phyloP scores from a whole-genome alignment of 2,797 vertebrate genomes.

The Coreius guichenoti region DNA sequence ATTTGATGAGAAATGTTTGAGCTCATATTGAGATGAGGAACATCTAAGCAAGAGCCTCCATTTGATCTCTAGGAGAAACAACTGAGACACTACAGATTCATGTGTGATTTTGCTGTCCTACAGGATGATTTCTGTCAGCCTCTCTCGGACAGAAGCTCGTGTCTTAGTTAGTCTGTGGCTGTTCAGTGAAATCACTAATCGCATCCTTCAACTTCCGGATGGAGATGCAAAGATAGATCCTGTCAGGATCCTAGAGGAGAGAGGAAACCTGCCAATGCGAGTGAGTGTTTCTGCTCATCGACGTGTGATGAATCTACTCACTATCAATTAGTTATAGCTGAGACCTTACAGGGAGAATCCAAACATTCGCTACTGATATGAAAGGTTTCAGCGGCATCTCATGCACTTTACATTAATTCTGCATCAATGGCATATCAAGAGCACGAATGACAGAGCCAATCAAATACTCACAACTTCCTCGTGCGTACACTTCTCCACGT shows the following conservation, averaged over 20 bases:
- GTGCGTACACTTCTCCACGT: constrained; percentile 89
- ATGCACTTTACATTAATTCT: constrained; percentile 14
- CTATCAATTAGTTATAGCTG: constrained; percentile 57
- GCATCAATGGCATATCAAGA: constrained; percentile 38
- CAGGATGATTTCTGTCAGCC: constrained; percentile 37
- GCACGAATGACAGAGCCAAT: constrained; percentile 44
- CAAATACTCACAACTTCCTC: constrained; percentile 93
- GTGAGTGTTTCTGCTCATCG: constrained; percentile 29
- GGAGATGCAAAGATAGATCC: constrained; percentile 65
- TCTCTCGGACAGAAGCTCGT: constrained; percentile 1
- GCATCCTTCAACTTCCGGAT: constrained; percentile 64
- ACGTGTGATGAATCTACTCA: constrained; percentile 53
- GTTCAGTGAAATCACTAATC: constrained; percentile 68
- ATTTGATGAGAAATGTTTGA: not conserved
- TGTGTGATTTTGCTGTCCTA: not conserved
- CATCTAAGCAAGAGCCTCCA: not conserved
- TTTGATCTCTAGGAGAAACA: not conserved
- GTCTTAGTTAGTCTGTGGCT: constrained; percentile 61
- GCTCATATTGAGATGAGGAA: not conserved
- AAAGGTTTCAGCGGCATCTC: constrained; percentile 39
- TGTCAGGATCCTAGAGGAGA: constrained; percentile 57
- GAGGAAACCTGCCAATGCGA: constrained; percentile 45
- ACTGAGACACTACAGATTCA: not conserved
- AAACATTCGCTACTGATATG: constrained; percentile 45
- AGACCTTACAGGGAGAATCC: constrained; percentile 23